Percentiles rank a stretch among this genome's conserved stretches.
Evolutionary conservation across 2,113 vertebrate genomes (phyloP).

Genomic region (Burhinus bistriatus): DNA sequence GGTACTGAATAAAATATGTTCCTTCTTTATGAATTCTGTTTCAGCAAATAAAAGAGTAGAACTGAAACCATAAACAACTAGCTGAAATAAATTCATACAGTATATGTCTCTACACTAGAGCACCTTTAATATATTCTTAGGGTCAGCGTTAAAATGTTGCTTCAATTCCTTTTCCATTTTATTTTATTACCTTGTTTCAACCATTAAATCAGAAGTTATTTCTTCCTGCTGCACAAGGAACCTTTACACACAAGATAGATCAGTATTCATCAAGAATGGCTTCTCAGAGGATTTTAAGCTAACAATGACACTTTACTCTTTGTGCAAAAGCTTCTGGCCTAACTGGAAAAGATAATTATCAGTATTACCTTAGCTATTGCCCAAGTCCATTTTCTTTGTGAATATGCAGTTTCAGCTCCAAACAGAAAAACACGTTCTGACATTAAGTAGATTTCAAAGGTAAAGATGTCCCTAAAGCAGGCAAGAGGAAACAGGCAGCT

Average conservation of each 20-base stretch:
- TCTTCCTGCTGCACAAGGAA: not conserved
- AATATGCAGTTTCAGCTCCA: conserved; percentile 84
- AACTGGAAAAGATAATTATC: conserved; percentile 32
- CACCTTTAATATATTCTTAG: not conserved
- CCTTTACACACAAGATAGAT: not conserved
- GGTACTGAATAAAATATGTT: not conserved
- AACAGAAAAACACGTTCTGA: conserved; percentile 87
- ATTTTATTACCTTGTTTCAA: conserved; percentile 11
- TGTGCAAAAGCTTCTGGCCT: conserved; percentile 14
- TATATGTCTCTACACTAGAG: not conserved
- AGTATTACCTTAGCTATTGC: conserved; percentile 88
- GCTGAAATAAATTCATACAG: not conserved
- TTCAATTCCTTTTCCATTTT: not conserved
- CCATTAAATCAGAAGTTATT: not conserved
- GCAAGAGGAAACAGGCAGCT: conserved; percentile 4
- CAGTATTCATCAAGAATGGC: not conserved
- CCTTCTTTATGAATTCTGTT: not conserved
- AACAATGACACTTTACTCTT: not conserved
- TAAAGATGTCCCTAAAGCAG: conserved; percentile 85
- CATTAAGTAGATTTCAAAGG: conserved; percentile 90
- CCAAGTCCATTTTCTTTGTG: conserved; percentile 88
- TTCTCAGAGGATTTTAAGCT: conserved; percentile 1
- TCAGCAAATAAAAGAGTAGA: not conserved
- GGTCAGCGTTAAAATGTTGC: not conserved
- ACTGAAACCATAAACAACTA: not conserved